Conservation (phyloP, 2,888 invertebrate species). For the Acronicta leporina region DNA sequence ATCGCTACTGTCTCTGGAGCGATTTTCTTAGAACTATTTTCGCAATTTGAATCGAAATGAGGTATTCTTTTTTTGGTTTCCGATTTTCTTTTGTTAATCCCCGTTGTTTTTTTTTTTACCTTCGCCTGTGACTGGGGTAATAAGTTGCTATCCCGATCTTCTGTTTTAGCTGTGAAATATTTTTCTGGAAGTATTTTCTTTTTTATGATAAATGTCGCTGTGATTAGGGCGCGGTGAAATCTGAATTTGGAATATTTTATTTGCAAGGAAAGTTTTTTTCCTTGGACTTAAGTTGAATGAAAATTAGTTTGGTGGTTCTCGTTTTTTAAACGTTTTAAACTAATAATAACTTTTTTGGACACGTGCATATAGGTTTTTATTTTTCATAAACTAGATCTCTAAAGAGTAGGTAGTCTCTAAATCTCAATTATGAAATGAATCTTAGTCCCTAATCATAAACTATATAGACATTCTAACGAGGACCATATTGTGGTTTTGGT, state of each 20-base stretch:
- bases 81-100: slow-evolving; percentile 53
- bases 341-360: slow-evolving; percentile 1
- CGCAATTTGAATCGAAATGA: slow-evolving; percentile 61
- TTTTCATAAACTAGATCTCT: too few species aligned
- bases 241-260: slow-evolving; percentile 1
- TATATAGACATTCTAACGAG: too few species aligned
- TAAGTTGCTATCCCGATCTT: slow-evolving; percentile 20
- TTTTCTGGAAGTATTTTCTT: slow-evolving; percentile 2
- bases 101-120: slow-evolving; percentile 27
- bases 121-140: slow-evolving; percentile 19
- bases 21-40: slow-evolving; percentile 61
- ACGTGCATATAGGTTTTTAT: not conserved
- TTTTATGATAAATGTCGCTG: not conserved
- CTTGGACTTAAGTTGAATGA: not conserved
- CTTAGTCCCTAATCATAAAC: too few species aligned
- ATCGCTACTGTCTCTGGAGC: slow-evolving; percentile 54
- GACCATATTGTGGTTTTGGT: too few species aligned
- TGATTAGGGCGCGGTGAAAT: not conserved
- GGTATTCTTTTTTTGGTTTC: slow-evolving; percentile 57
- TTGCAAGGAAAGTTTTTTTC: not conserved
- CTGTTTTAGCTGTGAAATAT: slow-evolving; percentile 15
- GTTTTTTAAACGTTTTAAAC: not conserved
- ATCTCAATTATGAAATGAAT: too few species aligned
- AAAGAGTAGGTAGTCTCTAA: too few species aligned
- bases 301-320: not conserved